Evolutionary conservation across 2,113 vertebrate species (phyloP).

Genomic region (Micronisus gabar): DNA sequence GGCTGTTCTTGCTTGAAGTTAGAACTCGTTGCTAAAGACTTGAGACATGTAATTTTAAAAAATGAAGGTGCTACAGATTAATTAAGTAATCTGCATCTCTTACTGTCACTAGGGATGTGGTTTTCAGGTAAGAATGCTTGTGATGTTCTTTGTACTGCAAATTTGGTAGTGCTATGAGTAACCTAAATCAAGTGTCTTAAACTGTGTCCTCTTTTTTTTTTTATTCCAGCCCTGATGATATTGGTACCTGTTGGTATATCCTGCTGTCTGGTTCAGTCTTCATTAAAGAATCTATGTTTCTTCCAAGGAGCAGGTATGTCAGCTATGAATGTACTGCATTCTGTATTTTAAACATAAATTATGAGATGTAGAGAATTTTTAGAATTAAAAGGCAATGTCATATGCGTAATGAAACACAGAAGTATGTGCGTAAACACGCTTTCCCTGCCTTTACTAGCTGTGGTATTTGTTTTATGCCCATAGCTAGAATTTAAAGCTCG

Average conservation of each 20-base stretch:
- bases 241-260: constrained; percentile 98
- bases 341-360: neutral
- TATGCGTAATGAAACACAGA: neutral
- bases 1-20: neutral
- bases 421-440: neutral
- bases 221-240: constrained; percentile 85
- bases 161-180: neutral
- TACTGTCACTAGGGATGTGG: neutral
- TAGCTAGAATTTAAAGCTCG: neutral
- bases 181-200: neutral
- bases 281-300: constrained; percentile 99
- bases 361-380: neutral
- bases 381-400: neutral
- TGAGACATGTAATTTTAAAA: constrained; percentile 5
- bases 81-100: neutral
- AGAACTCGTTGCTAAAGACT: neutral
- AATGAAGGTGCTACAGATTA: neutral
- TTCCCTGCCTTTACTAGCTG: neutral
- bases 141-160: neutral
- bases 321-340: neutral
- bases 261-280: constrained; percentile 97
- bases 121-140: neutral
- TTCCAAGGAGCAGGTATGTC: constrained; percentile 96
- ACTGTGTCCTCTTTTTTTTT: neutral
- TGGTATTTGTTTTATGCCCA: neutral